Evolutionary conservation across 2,888 invertebrate genomes (phyloP), one percentile per base, ranked within the genome.

Genomic region (Drosophila formosana): DNA sequence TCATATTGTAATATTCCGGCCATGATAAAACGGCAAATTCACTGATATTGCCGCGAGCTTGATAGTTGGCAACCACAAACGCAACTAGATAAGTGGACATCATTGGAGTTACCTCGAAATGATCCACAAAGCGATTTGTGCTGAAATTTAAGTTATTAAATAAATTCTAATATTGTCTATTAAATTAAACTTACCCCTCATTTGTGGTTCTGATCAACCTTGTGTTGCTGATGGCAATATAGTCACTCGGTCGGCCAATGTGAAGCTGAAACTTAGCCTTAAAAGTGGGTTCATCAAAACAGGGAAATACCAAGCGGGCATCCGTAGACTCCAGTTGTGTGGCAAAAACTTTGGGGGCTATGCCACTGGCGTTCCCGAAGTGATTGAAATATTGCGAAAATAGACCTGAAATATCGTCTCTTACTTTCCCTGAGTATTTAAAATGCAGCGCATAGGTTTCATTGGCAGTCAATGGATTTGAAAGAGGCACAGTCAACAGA

Each of bases 71-170:
- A 6, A 98, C 95, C 1, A 96, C 93, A 89, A 96, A 96, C 0
- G 97, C 97, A 11, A 97, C 92, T 1, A 97, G 93, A 88, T 98
- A 98, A 0, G 96, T 94, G 2, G 96, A 96, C 96, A 97, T 97
- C 5, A 93, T 90, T 0, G 94, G 92, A 0, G 95, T 94, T 8
- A 58, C 72, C 4, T 77, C 76, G 34, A 90, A 91, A 11, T 78
- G 78, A 64, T 91, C 91, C 46, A 82, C 50, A 25, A 65, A 81
- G 0, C 85, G 87, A 60, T 77, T 73, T 18, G 53, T 51, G 0
- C 85, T 88, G 45, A 23, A 72, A 73, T 30, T n/a, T 1, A 47
- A 7, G 37, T 13, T 3, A 4, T 7, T 18, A 56, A 13, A 25
- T 6, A 18, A 11, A 45, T 13, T 13, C 7, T 30, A 30, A 34